These are phyloP conservation scores for Drosophila engyochracea DNA, from an alignment of 2,888 invertebrate genomes.

Conservation along the genomic window DNA sequence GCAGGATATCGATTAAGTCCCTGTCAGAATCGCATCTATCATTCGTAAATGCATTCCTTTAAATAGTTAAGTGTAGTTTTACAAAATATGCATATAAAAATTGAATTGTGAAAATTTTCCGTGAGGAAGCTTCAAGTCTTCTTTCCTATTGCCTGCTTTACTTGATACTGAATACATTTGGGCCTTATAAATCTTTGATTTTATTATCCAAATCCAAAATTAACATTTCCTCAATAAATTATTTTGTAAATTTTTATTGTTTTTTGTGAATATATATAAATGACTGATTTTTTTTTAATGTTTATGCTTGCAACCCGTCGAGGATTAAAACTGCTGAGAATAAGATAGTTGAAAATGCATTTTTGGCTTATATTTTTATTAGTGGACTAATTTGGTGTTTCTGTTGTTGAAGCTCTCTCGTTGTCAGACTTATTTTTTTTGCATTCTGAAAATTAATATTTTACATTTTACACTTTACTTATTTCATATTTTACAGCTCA, in stretches of 20 bases:
- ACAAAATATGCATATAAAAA: conserved; percentile 27
- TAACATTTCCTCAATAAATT: neutral
- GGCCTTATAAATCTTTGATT: neutral
- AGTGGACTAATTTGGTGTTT: neutral
- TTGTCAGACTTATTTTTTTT: neutral
- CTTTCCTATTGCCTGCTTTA: neutral
- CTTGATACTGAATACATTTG: neutral
- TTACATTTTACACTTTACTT: conserved; percentile 4
- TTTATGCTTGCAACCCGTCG: neutral
- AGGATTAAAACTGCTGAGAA: neutral
- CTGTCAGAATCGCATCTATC: neutral
- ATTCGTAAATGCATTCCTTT: conserved; percentile 15
- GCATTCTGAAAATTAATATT: conserved; percentile 25
- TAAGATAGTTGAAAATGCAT: neutral
- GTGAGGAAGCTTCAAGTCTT: neutral
- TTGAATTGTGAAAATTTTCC: conserved; percentile 51
- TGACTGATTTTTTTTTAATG: neutral
- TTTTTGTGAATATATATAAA: neutral
- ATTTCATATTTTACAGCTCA: conserved; percentile 21
- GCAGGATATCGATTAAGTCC: conserved; percentile 49
- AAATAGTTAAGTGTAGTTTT: conserved; percentile 28
- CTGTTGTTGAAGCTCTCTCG: neutral
- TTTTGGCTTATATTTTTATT: neutral
- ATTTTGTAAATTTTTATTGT: neutral
- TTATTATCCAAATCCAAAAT: neutral